Evolutionary conservation across 1,140 invertebrate species (phyloP), one percentile per base, ranked within the genome.

Genomic region (Drosophila nannoptera): DNA sequence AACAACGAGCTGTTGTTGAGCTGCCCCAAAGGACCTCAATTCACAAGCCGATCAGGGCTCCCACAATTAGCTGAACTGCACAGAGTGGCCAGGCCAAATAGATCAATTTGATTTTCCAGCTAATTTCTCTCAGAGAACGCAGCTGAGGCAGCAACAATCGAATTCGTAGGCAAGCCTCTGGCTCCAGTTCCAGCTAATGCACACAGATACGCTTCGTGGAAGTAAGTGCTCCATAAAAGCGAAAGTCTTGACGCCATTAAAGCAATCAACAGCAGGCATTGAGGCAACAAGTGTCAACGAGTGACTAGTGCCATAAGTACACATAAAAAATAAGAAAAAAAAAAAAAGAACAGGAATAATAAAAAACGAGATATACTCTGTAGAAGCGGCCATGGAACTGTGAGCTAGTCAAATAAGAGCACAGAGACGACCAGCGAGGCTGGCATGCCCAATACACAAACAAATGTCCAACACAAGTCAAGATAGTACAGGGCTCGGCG

Each of bases 191-290:
- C 73, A 66, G 67, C 67, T 69, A 80, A 78, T 73, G 73, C 58
- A 60, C 45, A 32, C 50, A 80, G 80, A 86, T 84, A 86, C 53
- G 81, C 42, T 86, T 84, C 81, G 69, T 86, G 60, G 80, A 84
- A 86, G 60, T 35, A 31, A 40, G 54, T 76, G 70, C 71, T 58
- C 81, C 82, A 86, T 86, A 86, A 86, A 86, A 86, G 74, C 81
- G 81, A 86, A 86, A 81, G 77, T 86, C 81, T 86, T 86, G 81
- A 86, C 81, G 81, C 81, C 81, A 86, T 86, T 86, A 81, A 75
- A 64, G 81, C 63, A 80, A 75, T 80, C 73, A 86, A 52, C 50
- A 43, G 16, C 32, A 53, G 14, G 38, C 56, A 73, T 56, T 73
- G 54, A 59, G 55, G 56, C 66, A 80, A 71, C 83, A 84, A 84